These are phyloP conservation scores for Zosterops hypoxanthus DNA, from an alignment of 2,113 vertebrate genomes.

Conservation along the genomic window DNA sequence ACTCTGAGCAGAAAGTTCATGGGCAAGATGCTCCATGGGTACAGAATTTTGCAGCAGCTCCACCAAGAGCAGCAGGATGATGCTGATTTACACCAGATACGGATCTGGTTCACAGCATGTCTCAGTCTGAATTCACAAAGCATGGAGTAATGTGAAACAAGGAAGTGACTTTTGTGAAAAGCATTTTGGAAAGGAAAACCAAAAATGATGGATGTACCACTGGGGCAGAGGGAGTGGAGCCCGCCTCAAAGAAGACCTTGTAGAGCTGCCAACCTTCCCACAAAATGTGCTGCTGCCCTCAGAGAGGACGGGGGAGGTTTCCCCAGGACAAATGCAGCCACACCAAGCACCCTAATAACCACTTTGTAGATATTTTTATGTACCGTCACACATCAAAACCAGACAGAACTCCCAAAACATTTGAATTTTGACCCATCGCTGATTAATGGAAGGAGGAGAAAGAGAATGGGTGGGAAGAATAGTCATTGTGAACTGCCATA, in stretches of 20 bases:
- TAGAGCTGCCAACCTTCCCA: constrained; percentile 62
- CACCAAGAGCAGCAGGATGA: constrained; percentile 22
- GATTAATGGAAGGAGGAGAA: constrained; percentile 60
- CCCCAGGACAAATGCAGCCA: constrained; percentile 55
- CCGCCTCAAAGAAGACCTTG: constrained; percentile 50
- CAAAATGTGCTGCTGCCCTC: constrained; percentile 42
- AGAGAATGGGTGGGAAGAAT: constrained; percentile 63
- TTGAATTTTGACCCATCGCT: constrained; percentile 55
- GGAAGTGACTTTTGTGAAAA: constrained; percentile 71
- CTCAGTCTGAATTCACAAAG: constrained; percentile 55
- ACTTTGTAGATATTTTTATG: constrained; percentile 56
- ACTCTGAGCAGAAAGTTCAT: not conserved
- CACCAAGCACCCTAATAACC: constrained; percentile 39
- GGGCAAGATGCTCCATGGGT: not conserved
- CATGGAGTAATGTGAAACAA: constrained; percentile 61
- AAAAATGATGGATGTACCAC: constrained; percentile 66
- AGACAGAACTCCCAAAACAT: constrained; percentile 36
- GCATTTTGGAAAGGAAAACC: constrained; percentile 69
- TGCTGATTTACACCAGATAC: constrained; percentile 47
- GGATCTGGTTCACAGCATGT: constrained; percentile 14
- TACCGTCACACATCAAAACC: constrained; percentile 42
- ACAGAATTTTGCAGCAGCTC: not conserved
- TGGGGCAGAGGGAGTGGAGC: constrained; percentile 61
- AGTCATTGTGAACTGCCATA: constrained; percentile 60
- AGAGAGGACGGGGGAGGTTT: constrained; percentile 21